A percentile compares a stretch with the other conserved stretches of the same genome.
These are phyloP conservation scores for Equus quagga DNA, from an alignment of 2,113 vertebrate species.

Conservation along the genomic window DNA sequence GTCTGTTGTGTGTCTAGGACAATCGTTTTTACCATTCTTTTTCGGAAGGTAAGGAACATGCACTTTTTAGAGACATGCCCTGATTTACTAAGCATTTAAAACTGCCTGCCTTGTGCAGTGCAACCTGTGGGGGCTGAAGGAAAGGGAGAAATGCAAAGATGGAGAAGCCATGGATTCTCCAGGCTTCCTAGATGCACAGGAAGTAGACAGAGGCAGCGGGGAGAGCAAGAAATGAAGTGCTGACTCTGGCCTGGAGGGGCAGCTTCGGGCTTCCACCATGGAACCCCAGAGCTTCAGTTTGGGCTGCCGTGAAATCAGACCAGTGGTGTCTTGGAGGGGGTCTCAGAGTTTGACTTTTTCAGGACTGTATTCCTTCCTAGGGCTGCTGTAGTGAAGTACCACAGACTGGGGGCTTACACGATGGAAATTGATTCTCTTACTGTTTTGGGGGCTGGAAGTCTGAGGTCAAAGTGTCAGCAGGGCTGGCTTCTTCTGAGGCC, in stretches of 20 bases:
- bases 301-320: neutral
- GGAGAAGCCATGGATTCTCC: neutral
- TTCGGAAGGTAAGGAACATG: no score
- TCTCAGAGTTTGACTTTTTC: no score
- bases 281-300: no score
- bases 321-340: accelerated
- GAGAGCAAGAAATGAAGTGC: accelerated
- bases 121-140: accelerated
- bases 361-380: neutral
- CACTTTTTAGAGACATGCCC: neutral
- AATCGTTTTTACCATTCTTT: neutral
- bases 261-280: accelerated
- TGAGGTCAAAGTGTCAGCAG: neutral
- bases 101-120: neutral
- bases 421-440: neutral
- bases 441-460: neutral
- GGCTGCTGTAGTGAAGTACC: no score
- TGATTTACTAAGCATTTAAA: neutral
- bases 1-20: neutral
- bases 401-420: neutral
- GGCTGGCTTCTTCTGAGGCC: neutral
- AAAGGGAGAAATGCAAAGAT: neutral
- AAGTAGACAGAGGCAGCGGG: accelerated
- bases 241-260: neutral
- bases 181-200: neutral